Base-by-base conservation (phyloP, 2,888 invertebrate species). In the Eledona agricola region DNA sequence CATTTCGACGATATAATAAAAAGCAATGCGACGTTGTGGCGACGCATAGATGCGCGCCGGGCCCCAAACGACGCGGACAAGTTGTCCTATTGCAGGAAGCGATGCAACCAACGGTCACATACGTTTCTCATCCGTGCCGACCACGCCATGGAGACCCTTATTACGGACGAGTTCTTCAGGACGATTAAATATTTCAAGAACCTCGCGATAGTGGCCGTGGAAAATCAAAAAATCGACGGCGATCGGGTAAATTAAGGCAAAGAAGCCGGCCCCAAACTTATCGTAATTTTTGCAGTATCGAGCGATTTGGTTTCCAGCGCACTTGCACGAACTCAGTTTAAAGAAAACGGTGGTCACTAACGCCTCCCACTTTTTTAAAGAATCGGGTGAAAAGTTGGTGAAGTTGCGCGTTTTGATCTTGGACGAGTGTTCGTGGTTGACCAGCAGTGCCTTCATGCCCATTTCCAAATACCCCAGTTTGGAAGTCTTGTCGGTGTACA, bases 381-480 rank as follows among this genome's bases (percentile, higher is more conserved):
- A 58, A 17, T 66, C 66, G 5, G 54, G 52, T 19, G 42, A 51
- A 17, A 13, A 35, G 10, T 34, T 47, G 4, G 7, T 12, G n/a
- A 37, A 37, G 5, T 17, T 49, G 10, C 28, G 49, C 88, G 82
- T 84, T 31, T 68, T 91, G 32, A 84, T 88, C 65, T 78, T 92
- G 40, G 87, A 88, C 16, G 80, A 83, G 52, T 90, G 89, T 68
- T 77, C 80, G 3, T 91, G 90, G 90, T 80, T 92, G 52, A 84
- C 86, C 38, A 85, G 89, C 0, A 85, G 88, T 51, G 83, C 86
- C 26, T 76, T 92, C 4, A 79, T 91, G 73, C 83, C 88, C 0
- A 77, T 92, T 1, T 88, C 89, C 64, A 91, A 90, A 76, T 77
- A 87, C 67, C 75, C 79, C 1, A 72, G 77, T 3, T 77, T 92